A percentile compares a stretch with the other conserved stretches of the same genome.
These are phyloP conservation scores for Scolopax bukidnonensis DNA, from an alignment of 2,797 vertebrate species.

Conservation along the genomic window DNA sequence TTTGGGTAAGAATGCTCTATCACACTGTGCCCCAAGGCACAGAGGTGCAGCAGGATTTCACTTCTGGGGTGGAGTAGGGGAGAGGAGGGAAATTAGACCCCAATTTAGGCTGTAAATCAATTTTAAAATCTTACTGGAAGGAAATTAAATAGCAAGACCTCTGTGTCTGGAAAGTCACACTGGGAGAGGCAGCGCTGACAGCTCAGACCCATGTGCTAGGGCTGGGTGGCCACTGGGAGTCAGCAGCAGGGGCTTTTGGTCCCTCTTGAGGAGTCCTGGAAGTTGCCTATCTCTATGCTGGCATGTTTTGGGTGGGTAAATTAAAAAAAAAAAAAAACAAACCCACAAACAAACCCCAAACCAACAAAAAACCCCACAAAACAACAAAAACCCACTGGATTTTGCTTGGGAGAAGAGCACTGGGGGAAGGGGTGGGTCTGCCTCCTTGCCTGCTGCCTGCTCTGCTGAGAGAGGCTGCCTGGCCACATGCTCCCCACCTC, in stretches of 20 bases:
- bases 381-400: neutral
- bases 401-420: neutral
- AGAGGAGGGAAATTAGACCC: neutral
- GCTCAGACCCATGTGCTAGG: neutral
- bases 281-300: neutral
- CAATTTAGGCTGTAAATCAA: neutral
- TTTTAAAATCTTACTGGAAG: neutral
- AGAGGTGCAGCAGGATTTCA: neutral
- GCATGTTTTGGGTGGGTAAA: neutral
- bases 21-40: fast-evolving
- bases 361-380: too few relatives aligned
- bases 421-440: neutral
- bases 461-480: neutral
- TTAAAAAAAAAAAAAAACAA: too few relatives aligned
- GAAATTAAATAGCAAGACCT: neutral
- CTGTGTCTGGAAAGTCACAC: neutral
- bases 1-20: neutral
- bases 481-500: fast-evolving
- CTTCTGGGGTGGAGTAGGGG: neutral
- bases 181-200: neutral
- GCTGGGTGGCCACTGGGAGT: neutral
- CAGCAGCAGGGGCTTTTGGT: fast-evolving
- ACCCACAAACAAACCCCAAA: too few relatives aligned
- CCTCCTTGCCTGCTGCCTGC: neutral
- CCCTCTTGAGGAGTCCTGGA: neutral